Base-by-base conservation (phyloP, 2,888 invertebrate species). In the Julus scandinavius region DNA sequence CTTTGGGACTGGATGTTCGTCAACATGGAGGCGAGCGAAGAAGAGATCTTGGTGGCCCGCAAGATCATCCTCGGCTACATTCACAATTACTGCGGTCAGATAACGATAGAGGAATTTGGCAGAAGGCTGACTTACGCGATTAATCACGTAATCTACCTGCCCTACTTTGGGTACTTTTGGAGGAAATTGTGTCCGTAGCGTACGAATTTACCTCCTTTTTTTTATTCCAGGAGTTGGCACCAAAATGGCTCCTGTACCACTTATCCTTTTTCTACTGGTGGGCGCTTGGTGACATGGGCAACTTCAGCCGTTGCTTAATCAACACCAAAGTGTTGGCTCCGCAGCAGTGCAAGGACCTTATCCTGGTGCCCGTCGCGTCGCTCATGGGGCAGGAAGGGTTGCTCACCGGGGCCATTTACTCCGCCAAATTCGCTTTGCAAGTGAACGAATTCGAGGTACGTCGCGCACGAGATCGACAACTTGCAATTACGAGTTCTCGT, bases 241-340 rank as follows among this genome's bases (percentile, higher is more conserved):
- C 96, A 0, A 94, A 94, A 89, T 97, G 96, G 96, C 92, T 96
- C 9, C 91, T 96, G 38, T 94, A 95, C 90, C 95, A 95, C 15
- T 91, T 96, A 80, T 95, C 96, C 0, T 96, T 95, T 0, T 92
- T 96, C 29, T 96, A 96, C 92, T 97, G 96, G 96, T 94, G 96
- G 11, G 94, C 95, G 0, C 93, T 95, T 4, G 95, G 95, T 7
- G 95, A 96, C 91, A 94, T 94, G 54, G 93, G 93, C 86, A 95
- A 95, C 91, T 95, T 95, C 0, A 92, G 96, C 9, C 95, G 95
- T 90, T 97, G 96, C 91, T 93, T 96, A 7, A 93, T 95, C 83
- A 92, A 94, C 11, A 95, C 96, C 0, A 93, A 94, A 49, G 93
- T 93, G 89, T 92, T 93, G n/a, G 94, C 94, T 7, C 94, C 94